phyloP scores from a whole-genome alignment of 2,797 vertebrate genomes.

The Gastrophryne carolinensis region DNA sequence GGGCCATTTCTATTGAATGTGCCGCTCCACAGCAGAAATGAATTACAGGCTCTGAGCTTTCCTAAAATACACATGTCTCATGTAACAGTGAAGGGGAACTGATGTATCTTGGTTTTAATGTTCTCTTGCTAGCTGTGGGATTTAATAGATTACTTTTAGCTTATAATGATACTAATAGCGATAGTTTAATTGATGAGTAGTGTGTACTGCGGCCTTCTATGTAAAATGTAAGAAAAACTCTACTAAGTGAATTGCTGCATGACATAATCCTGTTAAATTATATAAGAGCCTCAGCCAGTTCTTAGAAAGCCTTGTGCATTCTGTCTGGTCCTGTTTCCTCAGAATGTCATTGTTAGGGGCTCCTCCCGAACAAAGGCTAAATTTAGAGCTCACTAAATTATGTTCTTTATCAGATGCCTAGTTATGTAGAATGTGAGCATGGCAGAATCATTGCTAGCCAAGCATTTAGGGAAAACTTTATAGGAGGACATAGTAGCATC shows the following conservation, averaged over 20 bases:
- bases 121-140: neutral
- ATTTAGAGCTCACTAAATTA: too few relatives aligned
- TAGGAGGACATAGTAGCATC: too few relatives aligned
- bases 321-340: too few relatives aligned
- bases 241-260: neutral
- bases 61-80: neutral
- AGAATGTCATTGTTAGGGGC: too few relatives aligned
- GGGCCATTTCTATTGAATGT: conserved; percentile 27
- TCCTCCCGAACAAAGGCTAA: too few relatives aligned
- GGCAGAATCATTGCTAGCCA: too few relatives aligned
- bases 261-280: neutral
- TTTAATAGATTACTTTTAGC: neutral
- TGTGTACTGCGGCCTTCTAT: neutral
- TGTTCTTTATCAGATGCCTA: too few relatives aligned
- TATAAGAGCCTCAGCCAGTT: too few relatives aligned
- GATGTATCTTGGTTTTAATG: neutral
- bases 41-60: neutral
- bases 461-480: too few relatives aligned
- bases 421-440: too few relatives aligned
- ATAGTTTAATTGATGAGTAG: too few relatives aligned
- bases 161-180: neutral
- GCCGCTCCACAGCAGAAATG: conserved; percentile 14
- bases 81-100: neutral
- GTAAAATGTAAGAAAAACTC: neutral
- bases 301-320: too few relatives aligned